Conservation (phyloP, 2,888 invertebrate species). For the Bombylius discolor region DNA sequence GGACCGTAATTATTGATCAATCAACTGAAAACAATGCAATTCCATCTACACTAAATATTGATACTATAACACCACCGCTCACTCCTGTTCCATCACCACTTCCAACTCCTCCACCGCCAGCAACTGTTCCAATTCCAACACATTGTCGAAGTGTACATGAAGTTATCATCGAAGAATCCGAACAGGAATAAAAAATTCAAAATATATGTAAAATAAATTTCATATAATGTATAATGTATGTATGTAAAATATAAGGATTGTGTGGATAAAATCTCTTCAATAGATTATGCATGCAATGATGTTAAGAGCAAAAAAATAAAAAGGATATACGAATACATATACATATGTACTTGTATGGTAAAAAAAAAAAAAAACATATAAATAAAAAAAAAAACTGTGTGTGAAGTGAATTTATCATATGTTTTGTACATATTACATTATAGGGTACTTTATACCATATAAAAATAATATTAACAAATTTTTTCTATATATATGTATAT, state of each 20-base stretch:
- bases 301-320: no score
- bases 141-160: conserved; percentile 20
- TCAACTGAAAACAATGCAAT: neutral
- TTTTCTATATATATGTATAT: no score
- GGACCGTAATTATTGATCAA: neutral
- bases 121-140: conserved; percentile 4
- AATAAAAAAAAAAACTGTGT: no score
- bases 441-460: no score
- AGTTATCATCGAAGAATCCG: conserved; percentile 23
- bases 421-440: no score
- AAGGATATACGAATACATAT: no score
- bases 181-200: conserved; percentile 17
- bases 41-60: neutral
- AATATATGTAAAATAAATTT: neutral
- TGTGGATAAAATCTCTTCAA: no score
- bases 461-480: no score
- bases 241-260: neutral
- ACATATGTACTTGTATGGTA: no score
- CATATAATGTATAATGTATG: neutral
- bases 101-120: conserved; percentile 7
- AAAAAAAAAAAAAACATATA: no score
- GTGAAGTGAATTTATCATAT: no score
- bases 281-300: no score
- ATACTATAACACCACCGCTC: neutral
- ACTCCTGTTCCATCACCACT: neutral